phyloP scores from a whole-genome alignment of 2,888 invertebrate genomes.

The Anaspis maculata region DNA sequence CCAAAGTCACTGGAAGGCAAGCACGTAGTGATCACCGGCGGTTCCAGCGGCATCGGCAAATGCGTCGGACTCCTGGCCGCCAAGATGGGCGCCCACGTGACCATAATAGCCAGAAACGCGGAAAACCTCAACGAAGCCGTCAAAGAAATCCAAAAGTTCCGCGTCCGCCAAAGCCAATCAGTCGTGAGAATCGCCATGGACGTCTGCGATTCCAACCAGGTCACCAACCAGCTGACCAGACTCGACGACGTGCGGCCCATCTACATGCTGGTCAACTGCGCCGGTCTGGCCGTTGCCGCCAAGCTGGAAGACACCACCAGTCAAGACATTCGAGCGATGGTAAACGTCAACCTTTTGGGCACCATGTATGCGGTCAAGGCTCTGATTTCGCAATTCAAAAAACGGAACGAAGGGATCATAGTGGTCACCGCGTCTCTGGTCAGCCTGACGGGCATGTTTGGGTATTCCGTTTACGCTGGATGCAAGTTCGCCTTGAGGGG shows the following conservation, averaged over 20 bases:
- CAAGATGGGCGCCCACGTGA: constrained; percentile 77
- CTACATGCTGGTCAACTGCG: constrained; percentile 88
- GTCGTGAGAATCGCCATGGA: constrained; percentile 61
- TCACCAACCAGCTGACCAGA: constrained; percentile 25
- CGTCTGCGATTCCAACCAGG: constrained; percentile 53
- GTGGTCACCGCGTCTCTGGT: constrained; percentile 87
- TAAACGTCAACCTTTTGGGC: constrained; percentile 84
- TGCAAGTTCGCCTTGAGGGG: constrained; percentile 94
- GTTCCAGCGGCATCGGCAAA: constrained; percentile 93
- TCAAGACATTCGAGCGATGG: constrained; percentile 60
- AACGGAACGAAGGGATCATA: constrained; percentile 67
- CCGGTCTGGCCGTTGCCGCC: constrained; percentile 78
- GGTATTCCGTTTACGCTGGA: constrained; percentile 84
- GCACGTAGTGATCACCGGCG: constrained; percentile 79
- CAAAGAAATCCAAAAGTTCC: constrained; percentile 48
- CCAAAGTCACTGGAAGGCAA: constrained; percentile 41
- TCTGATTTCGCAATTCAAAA: constrained; percentile 74
- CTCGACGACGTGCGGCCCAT: constrained; percentile 66
- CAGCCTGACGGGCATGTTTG: constrained; percentile 80
- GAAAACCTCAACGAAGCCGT: constrained; percentile 57
- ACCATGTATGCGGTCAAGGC: constrained; percentile 76
- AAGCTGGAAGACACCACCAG: constrained; percentile 68
- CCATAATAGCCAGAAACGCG: constrained; percentile 78
- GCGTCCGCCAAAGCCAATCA: constrained; percentile 46
- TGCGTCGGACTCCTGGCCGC: constrained; percentile 71